phyloP scores from a whole-genome alignment of 92 coral and sea anemone species.

The Bergia puertoricense region DNA sequence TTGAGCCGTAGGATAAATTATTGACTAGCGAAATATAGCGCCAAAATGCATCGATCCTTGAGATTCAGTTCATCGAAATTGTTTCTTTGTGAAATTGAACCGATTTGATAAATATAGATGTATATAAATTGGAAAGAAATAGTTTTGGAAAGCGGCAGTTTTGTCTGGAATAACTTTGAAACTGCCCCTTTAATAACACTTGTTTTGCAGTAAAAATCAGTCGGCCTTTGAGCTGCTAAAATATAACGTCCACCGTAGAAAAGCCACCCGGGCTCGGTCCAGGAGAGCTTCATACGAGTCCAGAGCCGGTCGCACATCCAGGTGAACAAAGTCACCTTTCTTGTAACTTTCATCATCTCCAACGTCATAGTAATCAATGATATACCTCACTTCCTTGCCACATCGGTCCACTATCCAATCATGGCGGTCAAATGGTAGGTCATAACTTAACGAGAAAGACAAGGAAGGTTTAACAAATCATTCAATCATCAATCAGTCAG shows the following conservation, averaged over 20 bases:
- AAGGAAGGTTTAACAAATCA: background rate
- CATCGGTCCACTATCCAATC: conserved; percentile 98
- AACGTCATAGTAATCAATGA: conserved; percentile 95
- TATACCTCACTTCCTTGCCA: conserved; percentile 87
- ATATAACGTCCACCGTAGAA: conserved; percentile 85
- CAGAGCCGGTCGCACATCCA: conserved; percentile 95
- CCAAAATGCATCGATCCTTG: no score
- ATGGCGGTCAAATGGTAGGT: conserved; percentile 97
- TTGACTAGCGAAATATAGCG: no score
- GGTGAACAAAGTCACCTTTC: conserved; percentile 88
- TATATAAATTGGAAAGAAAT: no score
- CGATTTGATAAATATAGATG: no score
- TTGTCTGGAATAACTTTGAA: no score
- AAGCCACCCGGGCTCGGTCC: conserved; percentile 90
- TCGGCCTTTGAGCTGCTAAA: conserved; percentile 76
- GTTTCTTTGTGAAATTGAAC: no score
- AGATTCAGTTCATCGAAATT: no score
- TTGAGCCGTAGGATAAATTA: no score
- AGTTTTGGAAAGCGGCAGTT: no score
- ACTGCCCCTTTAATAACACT: no score
- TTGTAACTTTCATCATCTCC: conserved; percentile 94
- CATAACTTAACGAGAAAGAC: conserved; percentile 64
- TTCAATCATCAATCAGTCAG: no score
- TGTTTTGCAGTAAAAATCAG: background rate
- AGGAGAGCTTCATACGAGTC: conserved; percentile 89